Base-by-base conservation (phyloP, 1,140 invertebrate genomes). In the Cyclargus thomasi region DNA sequence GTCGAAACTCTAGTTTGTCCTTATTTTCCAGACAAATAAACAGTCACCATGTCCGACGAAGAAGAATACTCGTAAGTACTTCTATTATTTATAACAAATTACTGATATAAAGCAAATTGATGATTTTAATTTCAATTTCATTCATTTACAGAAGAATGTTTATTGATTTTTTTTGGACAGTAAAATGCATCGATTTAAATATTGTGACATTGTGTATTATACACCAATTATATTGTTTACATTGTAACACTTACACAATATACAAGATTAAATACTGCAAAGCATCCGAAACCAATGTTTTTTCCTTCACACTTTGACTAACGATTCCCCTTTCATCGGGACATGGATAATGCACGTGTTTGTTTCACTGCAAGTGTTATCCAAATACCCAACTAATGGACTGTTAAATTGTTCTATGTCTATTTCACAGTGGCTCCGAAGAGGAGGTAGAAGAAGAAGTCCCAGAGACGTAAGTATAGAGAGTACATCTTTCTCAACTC, bases 51-150 rank as follows among this genome's bases (percentile, higher is more conserved):
- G 94, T 94, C 94, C 91, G 94, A 94, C 90, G 94, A 94, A 86
- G 94, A 94, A 90, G 94, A 94, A 93, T 94, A 94, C 90, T 94
- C 94, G 94, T 94, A 92, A 94, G 94, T 93, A 89, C 35, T 35
- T 29, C 11, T 17, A 55, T 39, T 18, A 17, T 7, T 17, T 64
- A 62, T 39, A 35, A 14, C 39, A 21, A 23, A 14, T 53, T 70
- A 36, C 53, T 47, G 6, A 67, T 67, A 64, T 63, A 14, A 55
- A n/a, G 59, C 47, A 22, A 62, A 63, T 17, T 6, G 36, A 35
- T 36, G 47, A 63, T 7, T 29, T 67, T 55, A 35, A 55, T 59
- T 64, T 59, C 7, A 57, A 20, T 57, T 18, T 18, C 5, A 55
- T 55, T 55, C 5, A 53, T 29, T 29, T 29, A 29, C 29, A 29